These are phyloP conservation scores for Brachionus paranguensis DNA, from an alignment of 1,140 invertebrate genomes.

Conservation along the genomic window DNA sequence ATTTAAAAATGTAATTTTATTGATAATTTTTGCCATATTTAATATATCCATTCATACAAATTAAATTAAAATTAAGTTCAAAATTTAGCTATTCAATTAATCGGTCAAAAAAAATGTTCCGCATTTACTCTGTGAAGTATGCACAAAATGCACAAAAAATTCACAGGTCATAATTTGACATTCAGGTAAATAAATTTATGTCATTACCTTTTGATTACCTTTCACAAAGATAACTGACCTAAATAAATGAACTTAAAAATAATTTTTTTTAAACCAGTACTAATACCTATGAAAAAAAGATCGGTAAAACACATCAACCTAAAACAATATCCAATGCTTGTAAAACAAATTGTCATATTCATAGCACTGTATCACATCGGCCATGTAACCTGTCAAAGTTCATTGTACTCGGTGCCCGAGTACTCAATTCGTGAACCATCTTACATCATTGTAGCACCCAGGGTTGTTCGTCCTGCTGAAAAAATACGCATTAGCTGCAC, in stretches of 20 bases:
- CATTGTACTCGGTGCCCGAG: background rate
- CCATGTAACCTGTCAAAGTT: background rate
- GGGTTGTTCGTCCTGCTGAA: conserved; percentile 19
- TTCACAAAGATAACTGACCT: conserved; percentile 8
- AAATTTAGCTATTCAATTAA: background rate
- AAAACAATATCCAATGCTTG: background rate
- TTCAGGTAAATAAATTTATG: conserved; percentile 1
- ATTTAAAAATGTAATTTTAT: no score
- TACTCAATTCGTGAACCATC: conserved; percentile 14
- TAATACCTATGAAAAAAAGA: background rate
- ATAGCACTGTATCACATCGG: background rate
- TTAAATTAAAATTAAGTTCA: no score
- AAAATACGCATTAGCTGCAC: conserved; percentile 15
- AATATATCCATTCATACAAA: no score
- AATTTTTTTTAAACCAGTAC: background rate
- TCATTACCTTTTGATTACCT: conserved; percentile 16
- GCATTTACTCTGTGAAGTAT: background rate
- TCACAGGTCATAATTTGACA: background rate
- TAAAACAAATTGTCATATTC: background rate
- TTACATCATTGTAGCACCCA: conserved; percentile 24
- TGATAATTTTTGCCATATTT: no score
- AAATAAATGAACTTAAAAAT: background rate
- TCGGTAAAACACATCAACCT: background rate
- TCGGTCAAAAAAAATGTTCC: background rate
- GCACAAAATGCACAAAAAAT: background rate